These are phyloP conservation scores for Drosophila arawakana DNA, from an alignment of 1,140 invertebrate species.

Conservation along the genomic window DNA sequence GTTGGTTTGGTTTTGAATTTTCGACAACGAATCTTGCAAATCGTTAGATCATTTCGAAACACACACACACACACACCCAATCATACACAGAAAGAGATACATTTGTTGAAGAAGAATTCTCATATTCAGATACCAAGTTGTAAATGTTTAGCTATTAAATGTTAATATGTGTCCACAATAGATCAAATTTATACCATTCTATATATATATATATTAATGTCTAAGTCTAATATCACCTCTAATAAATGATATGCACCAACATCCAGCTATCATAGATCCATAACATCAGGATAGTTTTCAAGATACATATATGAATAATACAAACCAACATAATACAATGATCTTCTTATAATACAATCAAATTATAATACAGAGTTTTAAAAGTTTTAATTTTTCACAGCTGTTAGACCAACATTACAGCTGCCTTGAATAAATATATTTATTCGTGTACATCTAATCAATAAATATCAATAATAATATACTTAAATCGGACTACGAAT, in stretches of 20 bases:
- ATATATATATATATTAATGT: neutral
- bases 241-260: constrained; percentile 27
- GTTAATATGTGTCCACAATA: constrained; percentile 44
- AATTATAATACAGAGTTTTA: no score
- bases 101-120: no score
- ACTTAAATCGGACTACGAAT: constrained; percentile 41
- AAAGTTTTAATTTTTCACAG: constrained; percentile 4
- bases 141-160: constrained; percentile 62
- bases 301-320: no score
- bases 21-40: constrained; percentile 25
- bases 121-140: constrained; percentile 27
- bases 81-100: no score
- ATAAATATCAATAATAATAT: no score
- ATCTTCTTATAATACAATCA: neutral
- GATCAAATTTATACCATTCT: neutral
- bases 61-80: neutral
- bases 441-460: neutral
- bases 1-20: constrained; percentile 81
- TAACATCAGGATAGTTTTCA: no score
- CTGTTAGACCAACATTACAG: constrained; percentile 29
- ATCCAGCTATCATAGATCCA: neutral
- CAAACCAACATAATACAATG: neutral
- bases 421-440: constrained; percentile 1
- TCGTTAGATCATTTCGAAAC: neutral
- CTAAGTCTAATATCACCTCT: constrained; percentile 19